phyloP scores from a whole-genome alignment of 2,888 invertebrate species.

The Pimpla rufipes region DNA sequence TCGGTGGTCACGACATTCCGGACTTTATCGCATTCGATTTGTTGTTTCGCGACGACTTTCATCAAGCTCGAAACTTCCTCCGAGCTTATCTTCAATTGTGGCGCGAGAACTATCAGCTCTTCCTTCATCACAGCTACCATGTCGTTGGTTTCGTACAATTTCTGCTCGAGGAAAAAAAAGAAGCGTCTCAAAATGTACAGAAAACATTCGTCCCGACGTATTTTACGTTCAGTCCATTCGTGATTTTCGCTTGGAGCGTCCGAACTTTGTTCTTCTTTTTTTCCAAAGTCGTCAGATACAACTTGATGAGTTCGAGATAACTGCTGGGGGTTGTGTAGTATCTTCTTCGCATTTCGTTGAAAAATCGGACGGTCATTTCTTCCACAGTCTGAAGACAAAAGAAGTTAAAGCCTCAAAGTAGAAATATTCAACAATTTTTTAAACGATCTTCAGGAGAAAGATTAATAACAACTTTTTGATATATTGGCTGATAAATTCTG shows the following conservation, averaged over 20 bases:
- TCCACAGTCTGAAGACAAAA: slow-evolving; percentile 89
- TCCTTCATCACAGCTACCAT: slow-evolving; percentile 95
- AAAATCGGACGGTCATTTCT: slow-evolving; percentile 91
- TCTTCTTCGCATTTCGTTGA: slow-evolving; percentile 92
- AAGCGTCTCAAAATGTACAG: neutral
- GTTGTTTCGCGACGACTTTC: slow-evolving; percentile 91
- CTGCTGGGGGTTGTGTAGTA: slow-evolving; percentile 97
- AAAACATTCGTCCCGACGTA: slow-evolving; percentile 69
- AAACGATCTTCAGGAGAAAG: slow-evolving; percentile 20
- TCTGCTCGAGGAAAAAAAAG: slow-evolving; percentile 85
- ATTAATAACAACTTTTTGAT: neutral
- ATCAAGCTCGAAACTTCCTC: slow-evolving; percentile 92
- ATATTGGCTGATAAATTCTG: too few relatives aligned
- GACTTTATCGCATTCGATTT: slow-evolving; percentile 93
- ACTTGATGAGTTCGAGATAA: slow-evolving; percentile 93
- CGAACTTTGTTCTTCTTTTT: slow-evolving; percentile 90
- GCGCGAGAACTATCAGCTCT: slow-evolving; percentile 93
- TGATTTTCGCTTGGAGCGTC: slow-evolving; percentile 89
- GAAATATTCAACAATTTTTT: neutral
- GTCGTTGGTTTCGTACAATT: slow-evolving; percentile 93
- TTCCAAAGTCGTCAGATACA: slow-evolving; percentile 90
- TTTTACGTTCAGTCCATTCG: slow-evolving; percentile 90
- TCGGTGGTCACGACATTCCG: slow-evolving; percentile 92
- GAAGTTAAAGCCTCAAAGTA: slow-evolving; percentile 32
- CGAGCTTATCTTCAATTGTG: slow-evolving; percentile 92